Evolutionary conservation across 1,140 invertebrate species (phyloP).

Genomic region (Formica selysi): DNA sequence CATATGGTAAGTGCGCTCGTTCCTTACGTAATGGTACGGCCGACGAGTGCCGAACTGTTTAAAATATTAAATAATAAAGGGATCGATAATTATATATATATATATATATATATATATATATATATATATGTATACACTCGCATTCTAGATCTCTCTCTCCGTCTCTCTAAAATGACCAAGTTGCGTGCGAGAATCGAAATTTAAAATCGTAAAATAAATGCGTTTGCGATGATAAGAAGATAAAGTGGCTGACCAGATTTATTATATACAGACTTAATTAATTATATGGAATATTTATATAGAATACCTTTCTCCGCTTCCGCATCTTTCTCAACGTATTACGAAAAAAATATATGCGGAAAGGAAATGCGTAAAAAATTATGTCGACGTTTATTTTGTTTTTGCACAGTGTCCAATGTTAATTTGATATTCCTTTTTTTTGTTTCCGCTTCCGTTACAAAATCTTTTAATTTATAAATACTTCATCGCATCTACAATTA

Average conservation of each 20-base stretch:
- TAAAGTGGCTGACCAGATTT: background rate
- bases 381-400: background rate
- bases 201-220: background rate
- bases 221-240: background rate
- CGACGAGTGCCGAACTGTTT: slow-evolving; percentile 43
- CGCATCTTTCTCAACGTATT: background rate
- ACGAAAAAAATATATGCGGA: background rate
- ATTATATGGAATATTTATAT: slow-evolving; percentile 39
- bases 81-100: slow-evolving; percentile 35
- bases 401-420: background rate
- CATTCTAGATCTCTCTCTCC: too few relatives aligned
- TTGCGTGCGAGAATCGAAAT: slow-evolving; percentile 29
- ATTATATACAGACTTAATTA: slow-evolving; percentile 19
- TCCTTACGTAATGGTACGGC: slow-evolving; percentile 47
- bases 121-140: background rate
- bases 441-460: slow-evolving; percentile 1
- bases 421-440: background rate
- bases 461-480: slow-evolving; percentile 12
- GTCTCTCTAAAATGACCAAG: background rate
- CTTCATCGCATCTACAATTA: slow-evolving; percentile 4
- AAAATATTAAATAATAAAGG: slow-evolving; percentile 52
- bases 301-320: background rate
- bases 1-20: slow-evolving; percentile 52
- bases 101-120: background rate
- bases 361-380: background rate